A percentile compares a stretch with the other conserved stretches of the same genome.
Evolutionary conservation across 2,113 vertebrate species (phyloP).

Genomic region (Pelodiscus sinensis): DNA sequence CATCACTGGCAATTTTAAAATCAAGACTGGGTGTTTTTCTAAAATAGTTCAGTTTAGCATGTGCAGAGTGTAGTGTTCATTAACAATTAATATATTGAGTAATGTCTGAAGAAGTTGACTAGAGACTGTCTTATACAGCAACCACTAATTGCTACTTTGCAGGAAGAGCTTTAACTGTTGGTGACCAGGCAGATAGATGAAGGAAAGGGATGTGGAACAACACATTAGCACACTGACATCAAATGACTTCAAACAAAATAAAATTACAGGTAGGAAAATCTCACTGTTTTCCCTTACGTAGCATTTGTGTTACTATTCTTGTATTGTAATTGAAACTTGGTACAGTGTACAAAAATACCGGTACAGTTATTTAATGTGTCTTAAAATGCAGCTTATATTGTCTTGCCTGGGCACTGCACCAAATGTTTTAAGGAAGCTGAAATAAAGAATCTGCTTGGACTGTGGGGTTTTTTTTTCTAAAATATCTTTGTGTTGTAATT

Average conservation of each 20-base stretch:
- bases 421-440: background rate
- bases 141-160: background rate
- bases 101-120: background rate
- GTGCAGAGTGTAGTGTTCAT: background rate
- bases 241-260: background rate
- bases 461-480: background rate
- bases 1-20: too few species aligned
- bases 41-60: background rate
- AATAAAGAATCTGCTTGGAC: background rate
- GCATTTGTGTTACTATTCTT: background rate
- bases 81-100: background rate
- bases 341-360: background rate
- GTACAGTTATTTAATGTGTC: background rate
- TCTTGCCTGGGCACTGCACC: background rate
- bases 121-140: background rate
- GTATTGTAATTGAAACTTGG: background rate
- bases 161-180: background rate
- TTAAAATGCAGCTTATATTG: background rate
- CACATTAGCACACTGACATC: background rate
- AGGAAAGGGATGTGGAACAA: background rate
- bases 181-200: background rate
- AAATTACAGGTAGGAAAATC: background rate
- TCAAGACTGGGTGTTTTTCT: too few species aligned
- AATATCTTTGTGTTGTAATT: conserved; percentile 35
- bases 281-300: background rate